Percentiles rank a stretch among this genome's conserved stretches.
Conservation (phyloP, 2,888 invertebrate species). For the Erebia ligea region DNA sequence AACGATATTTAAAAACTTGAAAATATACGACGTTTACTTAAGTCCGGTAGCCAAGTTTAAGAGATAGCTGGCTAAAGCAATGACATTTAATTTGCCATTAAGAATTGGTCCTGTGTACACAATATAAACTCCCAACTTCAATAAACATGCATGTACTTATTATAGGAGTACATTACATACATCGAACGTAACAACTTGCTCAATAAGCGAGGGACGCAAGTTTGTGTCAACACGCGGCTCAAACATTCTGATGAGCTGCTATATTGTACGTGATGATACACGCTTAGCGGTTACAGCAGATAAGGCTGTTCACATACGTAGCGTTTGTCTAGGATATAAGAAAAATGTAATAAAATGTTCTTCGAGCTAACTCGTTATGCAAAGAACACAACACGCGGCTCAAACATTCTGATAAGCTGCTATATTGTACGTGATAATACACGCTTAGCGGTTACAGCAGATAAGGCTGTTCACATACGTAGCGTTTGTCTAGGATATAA, state of each 20-base stretch:
- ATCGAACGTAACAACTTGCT: constrained; percentile 46
- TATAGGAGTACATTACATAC: constrained; percentile 24
- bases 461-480: too few relatives aligned
- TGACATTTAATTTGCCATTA: constrained; percentile 4
- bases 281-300: constrained; percentile 33
- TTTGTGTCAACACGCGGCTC: constrained; percentile 47
- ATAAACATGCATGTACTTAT: constrained; percentile 16
- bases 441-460: too few relatives aligned
- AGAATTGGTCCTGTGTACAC: constrained; percentile 16
- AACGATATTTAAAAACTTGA: too few relatives aligned
- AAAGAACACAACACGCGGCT: too few relatives aligned
- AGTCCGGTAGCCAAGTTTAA: background rate
- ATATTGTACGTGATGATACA: constrained; percentile 42
- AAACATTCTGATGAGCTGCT: constrained; percentile 52
- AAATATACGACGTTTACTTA: too few relatives aligned
- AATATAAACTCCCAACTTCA: constrained; percentile 21
- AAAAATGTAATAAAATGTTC: too few relatives aligned
- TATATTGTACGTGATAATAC: too few relatives aligned
- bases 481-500: too few relatives aligned
- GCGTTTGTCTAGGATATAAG: background rate
- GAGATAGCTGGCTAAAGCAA: background rate
- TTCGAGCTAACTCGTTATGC: too few relatives aligned
- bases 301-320: constrained; percentile 12
- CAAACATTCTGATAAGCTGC: too few relatives aligned
- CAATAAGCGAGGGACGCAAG: constrained; percentile 47